phyloP scores from a whole-genome alignment of 1,140 invertebrate genomes.

The Aphidius gifuensis region DNA sequence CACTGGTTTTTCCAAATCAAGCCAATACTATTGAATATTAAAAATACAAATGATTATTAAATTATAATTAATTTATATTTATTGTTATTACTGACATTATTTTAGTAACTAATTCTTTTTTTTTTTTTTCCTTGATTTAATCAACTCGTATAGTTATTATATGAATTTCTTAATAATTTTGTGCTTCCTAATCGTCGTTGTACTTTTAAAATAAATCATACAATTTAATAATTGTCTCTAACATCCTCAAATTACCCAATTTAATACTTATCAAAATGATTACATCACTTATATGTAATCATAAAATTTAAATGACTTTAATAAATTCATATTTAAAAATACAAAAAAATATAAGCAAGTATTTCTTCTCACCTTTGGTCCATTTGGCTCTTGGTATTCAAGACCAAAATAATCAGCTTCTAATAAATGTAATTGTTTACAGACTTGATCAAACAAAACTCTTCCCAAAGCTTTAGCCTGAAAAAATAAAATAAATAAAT shows the following conservation, averaged over 20 bases:
- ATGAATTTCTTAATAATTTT: neutral
- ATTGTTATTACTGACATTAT: neutral
- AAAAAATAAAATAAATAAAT: constrained; percentile 51
- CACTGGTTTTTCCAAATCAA: constrained; percentile 96
- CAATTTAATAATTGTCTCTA: neutral
- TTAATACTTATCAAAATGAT: constrained; percentile 4
- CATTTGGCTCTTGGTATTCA: constrained; percentile 85
- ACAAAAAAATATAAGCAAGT: constrained; percentile 3
- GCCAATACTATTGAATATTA: constrained; percentile 76
- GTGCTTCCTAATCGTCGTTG: neutral
- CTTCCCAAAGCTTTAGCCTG: constrained; percentile 92
- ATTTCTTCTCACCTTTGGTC: constrained; percentile 68
- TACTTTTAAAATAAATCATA: neutral
- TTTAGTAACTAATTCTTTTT: too few relatives aligned
- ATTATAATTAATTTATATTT: neutral
- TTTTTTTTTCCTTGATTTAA: neutral
- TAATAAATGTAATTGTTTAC: constrained; percentile 89
- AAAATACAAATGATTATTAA: constrained; percentile 3
- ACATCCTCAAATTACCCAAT: constrained; percentile 5
- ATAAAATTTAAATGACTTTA: neutral
- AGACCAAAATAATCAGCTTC: constrained; percentile 98
- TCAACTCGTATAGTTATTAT: too few relatives aligned
- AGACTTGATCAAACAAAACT: constrained; percentile 94
- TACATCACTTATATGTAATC: constrained; percentile 6
- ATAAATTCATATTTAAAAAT: neutral